Conservation (phyloP, 2,888 invertebrate species). For the Sepiola atlantica region DNA sequence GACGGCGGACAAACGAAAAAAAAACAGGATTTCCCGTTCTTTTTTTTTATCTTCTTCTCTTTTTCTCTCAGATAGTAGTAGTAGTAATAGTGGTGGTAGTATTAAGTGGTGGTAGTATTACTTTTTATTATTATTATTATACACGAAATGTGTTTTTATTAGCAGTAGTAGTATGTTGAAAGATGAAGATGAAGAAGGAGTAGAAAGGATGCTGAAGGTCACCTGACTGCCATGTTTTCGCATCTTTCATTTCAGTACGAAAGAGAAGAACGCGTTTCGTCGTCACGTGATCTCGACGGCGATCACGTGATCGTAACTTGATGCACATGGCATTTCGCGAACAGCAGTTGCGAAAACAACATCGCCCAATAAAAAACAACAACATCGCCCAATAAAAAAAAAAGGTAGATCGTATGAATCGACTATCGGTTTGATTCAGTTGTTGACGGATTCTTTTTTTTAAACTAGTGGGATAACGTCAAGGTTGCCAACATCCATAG, state of each 20-base stretch:
- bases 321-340: not conserved
- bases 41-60: not conserved
- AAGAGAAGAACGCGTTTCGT: not conserved
- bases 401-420: too few relatives aligned
- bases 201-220: slow-evolving; percentile 10
- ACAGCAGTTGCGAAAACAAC: not conserved
- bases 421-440: too few relatives aligned
- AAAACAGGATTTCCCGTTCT: too few relatives aligned
- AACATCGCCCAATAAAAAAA: too few relatives aligned
- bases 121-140: not conserved
- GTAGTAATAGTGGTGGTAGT: not conserved
- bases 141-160: not conserved
- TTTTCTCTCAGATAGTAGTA: not conserved
- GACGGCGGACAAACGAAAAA: not conserved
- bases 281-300: not conserved
- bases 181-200: not conserved
- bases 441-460: too few relatives aligned
- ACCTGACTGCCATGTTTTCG: not conserved
- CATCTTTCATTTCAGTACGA: not conserved
- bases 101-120: not conserved
- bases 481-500: too few relatives aligned
- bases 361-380: not conserved
- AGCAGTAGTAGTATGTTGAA: not conserved
- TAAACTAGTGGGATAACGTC: too few relatives aligned
- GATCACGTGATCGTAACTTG: not conserved